Percentiles rank a stretch among this genome's conserved stretches.
These are phyloP conservation scores for Diarsia rubi DNA, from an alignment of 2,888 invertebrate species.

Conservation along the genomic window DNA sequence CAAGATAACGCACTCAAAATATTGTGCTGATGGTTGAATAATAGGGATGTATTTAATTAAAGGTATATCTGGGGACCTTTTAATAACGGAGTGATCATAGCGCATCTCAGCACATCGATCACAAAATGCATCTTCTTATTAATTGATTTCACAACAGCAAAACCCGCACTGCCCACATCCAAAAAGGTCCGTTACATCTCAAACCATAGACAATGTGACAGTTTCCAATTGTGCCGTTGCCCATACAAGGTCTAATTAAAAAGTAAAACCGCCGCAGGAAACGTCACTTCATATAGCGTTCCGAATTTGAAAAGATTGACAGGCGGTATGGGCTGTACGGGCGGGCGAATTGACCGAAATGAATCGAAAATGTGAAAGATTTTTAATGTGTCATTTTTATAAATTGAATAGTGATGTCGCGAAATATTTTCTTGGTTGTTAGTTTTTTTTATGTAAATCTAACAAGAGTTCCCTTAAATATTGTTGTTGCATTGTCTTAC, in stretches of 20 bases:
- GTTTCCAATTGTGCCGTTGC: conserved; percentile 67
- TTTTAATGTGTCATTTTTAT: conserved; percentile 36
- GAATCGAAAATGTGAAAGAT: conserved; percentile 27
- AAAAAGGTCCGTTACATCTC: conserved; percentile 59
- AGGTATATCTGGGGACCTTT: background rate
- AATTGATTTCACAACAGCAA: conserved; percentile 38
- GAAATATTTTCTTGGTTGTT: conserved; percentile 10
- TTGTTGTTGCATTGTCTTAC: background rate
- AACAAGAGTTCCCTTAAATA: background rate
- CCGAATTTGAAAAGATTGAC: conserved; percentile 81
- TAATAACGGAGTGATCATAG: too few relatives aligned
- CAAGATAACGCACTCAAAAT: too few relatives aligned
- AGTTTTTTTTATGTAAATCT: background rate
- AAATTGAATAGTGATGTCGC: conserved; percentile 33
- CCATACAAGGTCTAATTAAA: conserved; percentile 74
- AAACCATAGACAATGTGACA: conserved; percentile 65
- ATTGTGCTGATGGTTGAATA: too few relatives aligned
- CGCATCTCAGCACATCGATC: background rate
- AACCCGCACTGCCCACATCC: conserved; percentile 54
- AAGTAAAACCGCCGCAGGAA: conserved; percentile 75
- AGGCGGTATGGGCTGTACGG: conserved; percentile 71
- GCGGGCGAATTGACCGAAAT: conserved; percentile 44
- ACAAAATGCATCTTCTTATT: background rate
- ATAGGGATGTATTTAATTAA: too few relatives aligned
- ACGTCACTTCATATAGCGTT: conserved; percentile 78